phyloP scores from a whole-genome alignment of 1,140 invertebrate genomes.

The Drosophila simulans region DNA sequence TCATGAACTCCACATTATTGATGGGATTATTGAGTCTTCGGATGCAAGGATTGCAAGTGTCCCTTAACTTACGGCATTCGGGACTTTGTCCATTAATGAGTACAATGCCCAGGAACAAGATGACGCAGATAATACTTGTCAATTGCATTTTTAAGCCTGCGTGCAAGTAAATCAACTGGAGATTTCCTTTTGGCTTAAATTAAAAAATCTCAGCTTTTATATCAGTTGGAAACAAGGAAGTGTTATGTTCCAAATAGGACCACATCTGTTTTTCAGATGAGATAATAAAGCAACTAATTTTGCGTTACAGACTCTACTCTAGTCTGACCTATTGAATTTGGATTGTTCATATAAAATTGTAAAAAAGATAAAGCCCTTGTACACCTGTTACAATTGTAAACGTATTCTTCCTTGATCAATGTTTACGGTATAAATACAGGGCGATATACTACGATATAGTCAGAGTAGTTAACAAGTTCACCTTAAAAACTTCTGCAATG shows the following conservation, averaged over 20 bases:
- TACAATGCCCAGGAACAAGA: conserved; percentile 35
- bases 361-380: not conserved
- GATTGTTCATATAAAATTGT: not conserved
- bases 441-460: not conserved
- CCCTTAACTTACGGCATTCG: conserved; percentile 32
- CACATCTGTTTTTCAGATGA: not conserved
- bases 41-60: conserved; percentile 26
- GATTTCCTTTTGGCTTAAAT: not conserved
- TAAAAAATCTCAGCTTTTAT: conserved; percentile 5
- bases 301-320: not conserved
- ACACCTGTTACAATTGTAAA: conserved; percentile 16
- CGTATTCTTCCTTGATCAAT: not conserved
- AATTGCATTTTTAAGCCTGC: conserved; percentile 41
- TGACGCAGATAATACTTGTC: conserved; percentile 10
- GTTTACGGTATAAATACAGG: conserved; percentile 34
- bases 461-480: conserved; percentile 6
- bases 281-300: conserved; percentile 14
- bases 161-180: not conserved
- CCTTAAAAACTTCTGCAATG: conserved; percentile 10
- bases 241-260: not conserved
- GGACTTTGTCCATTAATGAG: conserved; percentile 17
- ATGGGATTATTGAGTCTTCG: conserved; percentile 1
- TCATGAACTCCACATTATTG: conserved; percentile 31
- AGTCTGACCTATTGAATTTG: not conserved
- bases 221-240: conserved; percentile 10